phyloP scores from a whole-genome alignment of 2,113 vertebrate genomes.

The Nycticryphes semicollaris region DNA sequence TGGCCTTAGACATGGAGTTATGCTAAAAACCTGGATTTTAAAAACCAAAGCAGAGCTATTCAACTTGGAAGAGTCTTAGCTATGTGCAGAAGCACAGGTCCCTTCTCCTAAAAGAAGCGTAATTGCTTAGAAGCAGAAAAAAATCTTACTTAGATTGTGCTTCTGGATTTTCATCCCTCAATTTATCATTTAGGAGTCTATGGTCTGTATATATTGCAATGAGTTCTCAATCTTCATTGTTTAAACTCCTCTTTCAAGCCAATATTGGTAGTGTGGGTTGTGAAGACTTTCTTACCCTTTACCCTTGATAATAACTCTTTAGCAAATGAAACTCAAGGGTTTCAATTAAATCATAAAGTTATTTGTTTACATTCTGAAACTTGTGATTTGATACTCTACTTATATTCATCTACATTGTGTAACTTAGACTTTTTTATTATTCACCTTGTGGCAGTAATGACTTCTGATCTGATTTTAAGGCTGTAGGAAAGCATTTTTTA shows the following conservation, averaged over 20 bases:
- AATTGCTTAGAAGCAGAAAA: not conserved
- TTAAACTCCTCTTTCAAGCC: not conserved
- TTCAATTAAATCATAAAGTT: not conserved
- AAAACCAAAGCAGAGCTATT: not conserved
- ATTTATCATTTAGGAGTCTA: not conserved
- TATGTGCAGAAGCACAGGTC: not conserved
- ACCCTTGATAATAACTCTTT: not conserved
- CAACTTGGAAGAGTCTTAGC: not conserved
- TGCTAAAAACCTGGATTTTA: not conserved
- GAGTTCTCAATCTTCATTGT: not conserved
- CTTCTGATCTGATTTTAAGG: not conserved
- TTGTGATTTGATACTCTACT: not conserved
- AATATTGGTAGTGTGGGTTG: not conserved
- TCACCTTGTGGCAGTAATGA: not conserved
- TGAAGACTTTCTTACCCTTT: not conserved
- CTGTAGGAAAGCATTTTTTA: not conserved
- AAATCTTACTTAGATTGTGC: not conserved
- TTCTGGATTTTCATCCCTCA: not conserved
- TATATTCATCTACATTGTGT: not conserved
- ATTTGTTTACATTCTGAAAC: not conserved
- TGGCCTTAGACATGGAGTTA: not conserved
- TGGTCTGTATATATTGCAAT: not conserved
- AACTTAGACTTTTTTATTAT: not conserved
- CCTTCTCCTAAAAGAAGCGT: not conserved
- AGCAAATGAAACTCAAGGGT: not conserved